Base-by-base conservation (phyloP, 2,797 vertebrate genomes). In the Amphiprion clarkii region DNA sequence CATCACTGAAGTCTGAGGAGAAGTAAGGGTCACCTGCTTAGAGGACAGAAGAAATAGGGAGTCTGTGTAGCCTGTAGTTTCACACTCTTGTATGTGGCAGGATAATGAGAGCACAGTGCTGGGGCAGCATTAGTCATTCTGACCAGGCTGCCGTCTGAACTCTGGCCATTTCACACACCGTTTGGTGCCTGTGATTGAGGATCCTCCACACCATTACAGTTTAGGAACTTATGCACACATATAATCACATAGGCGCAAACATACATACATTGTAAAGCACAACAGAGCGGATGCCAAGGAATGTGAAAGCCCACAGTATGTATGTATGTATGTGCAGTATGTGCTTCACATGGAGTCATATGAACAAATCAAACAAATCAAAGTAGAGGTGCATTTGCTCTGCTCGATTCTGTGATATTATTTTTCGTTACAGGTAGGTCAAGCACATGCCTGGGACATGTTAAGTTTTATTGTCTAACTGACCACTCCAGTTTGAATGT, bases 161-260 rank as follows among this genome's bases (percentile, higher is more conserved):
- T 85, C 76, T 80, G 81, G 84, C 65, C 80, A 87, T 89, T 90
- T 90, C 81, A 87, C 84, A 90, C 87, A 76, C 76, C 27, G 56
- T 76, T 89, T 87, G 84, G 73, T 82, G 65, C 78, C 70, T 79
- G 68, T 83, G 83, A 82, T 76, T 80, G 82, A 86, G 76, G 66
- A 87, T 89, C 88, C 64, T 75, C 61, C 62, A 55, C 53, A 9
- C 82, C 74, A 77, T 87, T 86, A 79, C 66, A 86, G 78, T 62
- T 61, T 56, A 59, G 33, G 49, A 40, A 49, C 14, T 12, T 39
- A 40, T 29, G 27, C 36, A 39, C 55, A 73, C 27, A 39, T 39
- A 39, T 39, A 8, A 11, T 46, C 33, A 14, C 39, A 56, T 25
- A 62, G 2, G 27, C 4, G 39, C 14, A 40, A 6, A 55, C 39